These are phyloP conservation scores for Neoascia interrupta DNA, from an alignment of 2,888 invertebrate genomes.

Conservation along the genomic window DNA sequence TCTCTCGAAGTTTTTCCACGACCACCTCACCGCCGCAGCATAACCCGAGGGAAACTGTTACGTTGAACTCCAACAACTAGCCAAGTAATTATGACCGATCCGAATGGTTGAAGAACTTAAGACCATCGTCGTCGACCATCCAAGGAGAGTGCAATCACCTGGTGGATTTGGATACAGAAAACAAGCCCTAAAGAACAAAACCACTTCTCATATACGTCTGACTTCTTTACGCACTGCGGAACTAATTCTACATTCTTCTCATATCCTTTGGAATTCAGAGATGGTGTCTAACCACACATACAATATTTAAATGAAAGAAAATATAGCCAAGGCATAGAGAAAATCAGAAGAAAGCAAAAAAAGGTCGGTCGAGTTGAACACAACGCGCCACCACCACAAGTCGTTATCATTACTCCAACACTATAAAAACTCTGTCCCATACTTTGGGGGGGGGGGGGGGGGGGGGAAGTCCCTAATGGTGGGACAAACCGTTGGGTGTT, in stretches of 20 bases:
- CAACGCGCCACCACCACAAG: constrained; percentile 10
- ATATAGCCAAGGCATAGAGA: not conserved
- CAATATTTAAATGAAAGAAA: constrained; percentile 11
- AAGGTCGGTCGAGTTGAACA: constrained; percentile 5
- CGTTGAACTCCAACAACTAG: constrained; percentile 67
- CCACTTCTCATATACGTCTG: constrained; percentile 1
- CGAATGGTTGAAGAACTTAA: constrained; percentile 9
- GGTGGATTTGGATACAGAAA: constrained; percentile 51
- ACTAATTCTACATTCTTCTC: constrained; percentile 68
- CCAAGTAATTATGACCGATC: constrained; percentile 48
- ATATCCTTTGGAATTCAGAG: constrained; percentile 65
- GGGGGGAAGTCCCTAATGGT: constrained; percentile 20
- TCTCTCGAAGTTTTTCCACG: constrained; percentile 47
- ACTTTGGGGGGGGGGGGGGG: not conserved
- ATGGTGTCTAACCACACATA: constrained; percentile 57
- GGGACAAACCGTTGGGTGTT: constrained; percentile 2
- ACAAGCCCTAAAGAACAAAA: constrained; percentile 51
- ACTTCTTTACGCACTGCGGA: constrained; percentile 66
- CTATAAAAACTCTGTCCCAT: too few relatives aligned
- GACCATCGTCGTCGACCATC: constrained; percentile 19
- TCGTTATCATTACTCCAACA: constrained; percentile 35
- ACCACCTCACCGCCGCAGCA: constrained; percentile 26
- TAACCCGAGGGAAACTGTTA: constrained; percentile 62
- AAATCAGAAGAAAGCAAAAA: constrained; percentile 8
- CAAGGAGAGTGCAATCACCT: constrained; percentile 66